These are phyloP conservation scores for Empis stercorea DNA, from an alignment of 2,888 invertebrate species.

Conservation along the genomic window DNA sequence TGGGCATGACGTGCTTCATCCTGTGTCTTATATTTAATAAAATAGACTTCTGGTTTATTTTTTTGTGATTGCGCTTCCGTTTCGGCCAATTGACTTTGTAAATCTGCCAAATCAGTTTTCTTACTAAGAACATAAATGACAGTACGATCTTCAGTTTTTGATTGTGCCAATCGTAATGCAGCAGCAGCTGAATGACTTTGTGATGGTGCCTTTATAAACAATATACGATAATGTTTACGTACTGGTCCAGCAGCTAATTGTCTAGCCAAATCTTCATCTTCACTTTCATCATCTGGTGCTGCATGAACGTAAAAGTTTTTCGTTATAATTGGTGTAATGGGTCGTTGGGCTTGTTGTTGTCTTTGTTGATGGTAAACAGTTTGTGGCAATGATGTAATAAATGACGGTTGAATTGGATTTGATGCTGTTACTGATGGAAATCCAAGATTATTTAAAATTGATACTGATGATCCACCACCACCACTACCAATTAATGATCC, in stretches of 20 bases:
- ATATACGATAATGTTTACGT: slow-evolving; percentile 33
- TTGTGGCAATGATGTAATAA: neutral
- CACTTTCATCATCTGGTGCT: slow-evolving; percentile 26
- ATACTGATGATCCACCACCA: too few relatives aligned
- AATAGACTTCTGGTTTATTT: slow-evolving; percentile 34
- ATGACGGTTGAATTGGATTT: neutral
- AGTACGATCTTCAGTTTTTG: slow-evolving; percentile 31
- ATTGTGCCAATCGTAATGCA: slow-evolving; percentile 13
- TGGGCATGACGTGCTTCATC: slow-evolving; percentile 32
- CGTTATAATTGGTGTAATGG: slow-evolving; percentile 21
- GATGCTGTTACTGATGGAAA: neutral
- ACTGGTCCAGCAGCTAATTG: slow-evolving; percentile 20
- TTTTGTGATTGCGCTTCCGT: slow-evolving; percentile 24
- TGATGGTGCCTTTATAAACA: slow-evolving; percentile 35
- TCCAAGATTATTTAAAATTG: neutral
- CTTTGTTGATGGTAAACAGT: neutral
- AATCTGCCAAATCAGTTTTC: slow-evolving; percentile 28
- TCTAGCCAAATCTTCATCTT: slow-evolving; percentile 18
- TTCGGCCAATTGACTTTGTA: slow-evolving; percentile 14
- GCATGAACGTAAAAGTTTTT: slow-evolving; percentile 32
- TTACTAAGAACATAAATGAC: slow-evolving; percentile 35
- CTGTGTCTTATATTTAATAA: slow-evolving; percentile 35
- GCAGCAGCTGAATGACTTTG: slow-evolving; percentile 31
- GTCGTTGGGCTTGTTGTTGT: neutral
- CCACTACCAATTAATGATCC: too few relatives aligned